Conservation (phyloP, 1,140 invertebrate species). For the Piezodorus guildinii region DNA sequence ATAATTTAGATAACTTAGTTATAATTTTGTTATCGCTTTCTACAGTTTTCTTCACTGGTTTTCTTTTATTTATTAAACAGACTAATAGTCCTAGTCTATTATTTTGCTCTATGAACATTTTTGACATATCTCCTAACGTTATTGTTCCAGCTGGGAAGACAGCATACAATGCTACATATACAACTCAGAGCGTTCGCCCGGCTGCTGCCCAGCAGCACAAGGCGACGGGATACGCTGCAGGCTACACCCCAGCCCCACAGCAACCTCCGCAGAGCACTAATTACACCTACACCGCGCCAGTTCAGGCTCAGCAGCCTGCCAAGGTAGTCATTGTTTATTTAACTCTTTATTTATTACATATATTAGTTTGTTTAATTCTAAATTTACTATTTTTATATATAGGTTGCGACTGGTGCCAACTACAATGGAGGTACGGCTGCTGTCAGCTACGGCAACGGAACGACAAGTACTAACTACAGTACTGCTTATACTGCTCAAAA, state of each 20-base stretch:
- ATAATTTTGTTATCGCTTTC: too few relatives aligned
- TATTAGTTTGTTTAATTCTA: background rate
- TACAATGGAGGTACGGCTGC: constrained; percentile 15
- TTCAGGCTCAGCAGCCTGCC: constrained; percentile 17
- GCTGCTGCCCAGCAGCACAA: constrained; percentile 29
- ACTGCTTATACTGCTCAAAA: constrained; percentile 20
- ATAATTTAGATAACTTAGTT: too few relatives aligned
- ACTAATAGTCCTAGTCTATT: too few relatives aligned
- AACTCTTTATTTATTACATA: too few relatives aligned
- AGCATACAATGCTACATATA: constrained; percentile 47
- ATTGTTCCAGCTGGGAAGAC: constrained; percentile 37
- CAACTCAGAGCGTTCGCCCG: constrained; percentile 48
- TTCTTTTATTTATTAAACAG: too few relatives aligned
- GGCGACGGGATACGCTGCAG: constrained; percentile 18
- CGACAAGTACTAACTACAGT: constrained; percentile 14
- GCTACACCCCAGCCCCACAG: constrained; percentile 22
- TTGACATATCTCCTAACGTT: too few relatives aligned
- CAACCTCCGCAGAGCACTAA: constrained; percentile 24
- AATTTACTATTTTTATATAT: constrained; percentile 6
- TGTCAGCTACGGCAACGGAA: constrained; percentile 14
- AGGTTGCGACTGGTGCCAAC: constrained; percentile 6
- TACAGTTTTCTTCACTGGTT: too few relatives aligned
- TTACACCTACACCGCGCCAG: constrained; percentile 24
- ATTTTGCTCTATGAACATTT: too few relatives aligned
- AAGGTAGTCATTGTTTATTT: constrained; percentile 10